Evolutionary conservation across 2,797 vertebrate genomes (phyloP), one percentile per base, ranked within the genome.

Genomic region (Enteromius treurensis): DNA sequence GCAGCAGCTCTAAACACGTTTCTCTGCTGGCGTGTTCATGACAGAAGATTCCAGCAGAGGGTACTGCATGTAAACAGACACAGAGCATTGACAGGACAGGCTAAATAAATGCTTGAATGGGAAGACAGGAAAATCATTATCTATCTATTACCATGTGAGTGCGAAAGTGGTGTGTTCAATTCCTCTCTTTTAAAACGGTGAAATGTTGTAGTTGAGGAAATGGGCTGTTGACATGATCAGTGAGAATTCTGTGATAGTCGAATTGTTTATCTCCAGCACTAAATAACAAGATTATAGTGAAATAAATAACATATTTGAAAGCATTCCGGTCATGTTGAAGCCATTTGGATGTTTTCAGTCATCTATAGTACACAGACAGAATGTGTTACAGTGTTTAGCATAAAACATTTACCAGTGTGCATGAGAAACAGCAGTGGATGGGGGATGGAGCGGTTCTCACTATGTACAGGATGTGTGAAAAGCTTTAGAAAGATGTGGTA

Each of bases 401-500:
- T 70, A 21, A 80, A 82, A 81, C 68, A 83, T 88, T 29, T 55
- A 53, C 34, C 23, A 19, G 26, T 65, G 62, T 29, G 74, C 82
- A 62, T 65, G 29, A 71, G 62, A 75, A 81, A 75, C 15, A 51
- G 26, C 80, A 67, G 68, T 65, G 78, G 21, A 67, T 71, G 80
- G 81, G 85, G 83, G 83, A 45, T 87, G 76, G 77, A 82, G 34
- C 34, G 49, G 58, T 49, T 82, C 81, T 84, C 47, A 84, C 84
- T 53, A 77, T 74, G 79, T 85, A 81, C 84, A 77, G 83, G 60
- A 84, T 87, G 67, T 81, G 86, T 82, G 68, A 81, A 84, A 58
- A 80, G 80, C 60, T 81, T 79, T 71, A n/a, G 67, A 87, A 93
- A 93, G 90, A 92, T 87, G 79, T 87, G 86, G 93, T 95, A 90